Base-by-base conservation (phyloP, 2,797 vertebrate species). In the Microchirus variegatus region DNA sequence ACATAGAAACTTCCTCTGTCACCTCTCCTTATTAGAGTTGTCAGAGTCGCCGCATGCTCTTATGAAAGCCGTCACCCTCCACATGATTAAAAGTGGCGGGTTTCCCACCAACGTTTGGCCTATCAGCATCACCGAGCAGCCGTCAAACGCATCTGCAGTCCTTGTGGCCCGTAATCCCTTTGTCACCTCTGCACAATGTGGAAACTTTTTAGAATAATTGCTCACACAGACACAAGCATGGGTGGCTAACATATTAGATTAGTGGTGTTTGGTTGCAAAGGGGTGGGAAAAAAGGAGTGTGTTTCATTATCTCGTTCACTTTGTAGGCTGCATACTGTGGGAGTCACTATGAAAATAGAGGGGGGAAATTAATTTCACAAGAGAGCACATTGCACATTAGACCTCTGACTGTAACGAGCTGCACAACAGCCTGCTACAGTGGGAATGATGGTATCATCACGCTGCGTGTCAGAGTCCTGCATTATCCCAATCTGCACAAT, bases 1-100 rank as follows among this genome's bases (percentile, higher is more conserved):
- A 96, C 94, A 92, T 89, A 82, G 78, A 95, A 95, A 96, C 86
- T 96, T 96, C 95, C 89, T 91, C 90, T 92, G 94, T 93, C 89
- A 86, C 86, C 86, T 93, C 92, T 94, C 92, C 92, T 96, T 94
- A 95, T 93, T 94, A 91, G 91, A 93, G 84, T 93, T 94, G 93
- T 95, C 95, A 95, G 90, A 94, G 91, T 95, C 90, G 90, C 94
- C 57, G 87, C 90, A 78, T 91, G 93, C 90, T 93, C 90, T 94
- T 94, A 93, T 93, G 93, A 96, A 95, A 94, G 90, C 93, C 93
- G 93, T 91, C 91, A 93, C 90, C 89, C 91, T 87, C 82, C 86
- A 84, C 93, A 86, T 94, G 94, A 96, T 90, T 87, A 82, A 80
- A 89, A 82, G 89, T 90, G 88, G 85, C 91, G 92, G 93, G 88